phyloP scores from a whole-genome alignment of 1,140 invertebrate species.

The Lanistes nyassanus region DNA sequence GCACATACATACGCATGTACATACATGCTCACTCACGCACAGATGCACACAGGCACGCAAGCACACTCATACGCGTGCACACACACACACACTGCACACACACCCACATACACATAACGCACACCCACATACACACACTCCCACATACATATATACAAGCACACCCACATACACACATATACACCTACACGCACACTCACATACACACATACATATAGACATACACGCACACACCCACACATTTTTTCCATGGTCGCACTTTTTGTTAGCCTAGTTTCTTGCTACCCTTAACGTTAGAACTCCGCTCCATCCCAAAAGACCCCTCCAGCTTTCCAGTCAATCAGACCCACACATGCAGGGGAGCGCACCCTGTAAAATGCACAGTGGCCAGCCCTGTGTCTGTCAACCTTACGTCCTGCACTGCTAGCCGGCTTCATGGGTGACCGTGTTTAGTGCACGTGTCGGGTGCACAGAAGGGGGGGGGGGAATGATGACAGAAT shows the following conservation, averaged over 20 bases:
- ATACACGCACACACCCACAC: neutral
- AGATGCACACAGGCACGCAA: slow-evolving; percentile 1
- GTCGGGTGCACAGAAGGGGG: neutral
- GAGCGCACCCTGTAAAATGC: neutral
- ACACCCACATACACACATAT: neutral
- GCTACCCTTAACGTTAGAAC: too few species aligned
- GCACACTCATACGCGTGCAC: slow-evolving; percentile 1
- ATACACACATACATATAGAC: neutral
- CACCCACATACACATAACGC: slow-evolving; percentile 2
- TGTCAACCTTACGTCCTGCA: too few species aligned
- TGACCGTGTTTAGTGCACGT: too few species aligned
- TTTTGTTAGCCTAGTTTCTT: too few species aligned
- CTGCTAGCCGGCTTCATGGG: too few species aligned
- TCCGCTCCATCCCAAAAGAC: neutral
- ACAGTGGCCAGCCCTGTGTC: neutral
- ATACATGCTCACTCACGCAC: slow-evolving; percentile 8
- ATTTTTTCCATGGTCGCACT: too few species aligned
- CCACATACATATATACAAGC: neutral
- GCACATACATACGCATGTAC: slow-evolving; percentile 7
- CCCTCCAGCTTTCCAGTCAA: neutral
- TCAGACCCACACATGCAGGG: neutral
- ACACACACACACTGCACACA: slow-evolving; percentile 12
- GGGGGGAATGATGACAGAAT: too few species aligned
- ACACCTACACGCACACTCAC: neutral
- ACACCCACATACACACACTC: slow-evolving; percentile 6